Evolutionary conservation across 2,797 vertebrate species (phyloP).

Genomic region (Streptopelia turtur): DNA sequence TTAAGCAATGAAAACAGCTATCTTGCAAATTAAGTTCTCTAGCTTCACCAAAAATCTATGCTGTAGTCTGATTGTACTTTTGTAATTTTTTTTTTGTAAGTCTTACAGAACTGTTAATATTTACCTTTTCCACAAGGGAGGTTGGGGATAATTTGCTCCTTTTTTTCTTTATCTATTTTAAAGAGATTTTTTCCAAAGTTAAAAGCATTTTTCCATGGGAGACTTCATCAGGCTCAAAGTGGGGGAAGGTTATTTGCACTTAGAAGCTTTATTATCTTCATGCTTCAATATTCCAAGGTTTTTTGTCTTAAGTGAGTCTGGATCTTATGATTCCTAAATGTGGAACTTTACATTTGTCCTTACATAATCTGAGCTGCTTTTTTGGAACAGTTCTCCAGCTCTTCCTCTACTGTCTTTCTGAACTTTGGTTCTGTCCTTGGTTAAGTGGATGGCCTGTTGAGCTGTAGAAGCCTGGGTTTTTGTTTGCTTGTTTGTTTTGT

Average conservation of each 20-base stretch:
- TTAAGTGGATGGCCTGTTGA: not conserved
- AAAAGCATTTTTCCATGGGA: not conserved
- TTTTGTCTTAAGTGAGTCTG: not conserved
- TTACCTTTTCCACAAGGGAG: not conserved
- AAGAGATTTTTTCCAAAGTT: not conserved
- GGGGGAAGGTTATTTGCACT: not conserved
- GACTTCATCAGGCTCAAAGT: not conserved
- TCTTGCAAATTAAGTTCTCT: not conserved
- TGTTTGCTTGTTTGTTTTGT: too few species aligned
- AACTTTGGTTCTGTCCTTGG: not conserved
- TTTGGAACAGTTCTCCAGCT: not conserved
- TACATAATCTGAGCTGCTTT: not conserved
- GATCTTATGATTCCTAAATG: not conserved
- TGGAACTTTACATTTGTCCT: not conserved
- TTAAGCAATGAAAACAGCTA: not conserved
- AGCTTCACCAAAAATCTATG: not conserved
- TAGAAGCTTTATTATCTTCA: not conserved
- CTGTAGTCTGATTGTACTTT: accelerated
- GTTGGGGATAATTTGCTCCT: not conserved
- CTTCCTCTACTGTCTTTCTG: not conserved
- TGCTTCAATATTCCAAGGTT: not conserved
- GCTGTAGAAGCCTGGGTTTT: not conserved
- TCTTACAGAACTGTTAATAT: not conserved
- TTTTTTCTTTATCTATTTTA: not conserved
- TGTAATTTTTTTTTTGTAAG: not conserved